A percentile compares a stretch with the other conserved stretches of the same genome.
Evolutionary conservation across 2,888 invertebrate genomes (phyloP).

Genomic region (Cephus pulcher): DNA sequence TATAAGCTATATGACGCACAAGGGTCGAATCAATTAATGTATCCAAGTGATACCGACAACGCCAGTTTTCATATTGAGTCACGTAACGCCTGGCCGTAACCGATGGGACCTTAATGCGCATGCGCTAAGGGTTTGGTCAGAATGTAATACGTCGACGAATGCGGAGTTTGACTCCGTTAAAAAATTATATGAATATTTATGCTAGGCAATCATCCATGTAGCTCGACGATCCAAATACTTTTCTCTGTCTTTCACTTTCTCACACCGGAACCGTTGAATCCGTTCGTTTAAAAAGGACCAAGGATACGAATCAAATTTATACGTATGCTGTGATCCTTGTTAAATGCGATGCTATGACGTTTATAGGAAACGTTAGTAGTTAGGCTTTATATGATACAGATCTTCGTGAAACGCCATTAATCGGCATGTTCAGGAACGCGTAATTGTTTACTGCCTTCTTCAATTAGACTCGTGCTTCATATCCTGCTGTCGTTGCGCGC

Average conservation of each 20-base stretch:
- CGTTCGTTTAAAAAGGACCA: background rate
- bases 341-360: background rate
- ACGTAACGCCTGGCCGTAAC: background rate
- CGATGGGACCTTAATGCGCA: background rate
- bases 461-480: background rate
- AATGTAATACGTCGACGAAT: background rate
- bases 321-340: background rate
- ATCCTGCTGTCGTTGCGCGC: background rate
- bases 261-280: background rate
- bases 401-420: conserved; percentile 31
- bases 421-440: conserved; percentile 52
- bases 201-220: background rate
- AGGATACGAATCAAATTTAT: background rate
- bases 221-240: background rate
- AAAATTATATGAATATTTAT: background rate
- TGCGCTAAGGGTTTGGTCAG: background rate
- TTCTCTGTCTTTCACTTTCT: background rate
- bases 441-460: conserved; percentile 14
- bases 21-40: conserved; percentile 61
- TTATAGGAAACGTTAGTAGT: background rate
- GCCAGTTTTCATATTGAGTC: background rate
- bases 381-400: background rate
- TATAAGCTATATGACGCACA: conserved; percentile 65
- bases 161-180: background rate
- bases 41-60: background rate